Base-by-base conservation (phyloP, 2,797 vertebrate species). In the Bovichtus variegatus region DNA sequence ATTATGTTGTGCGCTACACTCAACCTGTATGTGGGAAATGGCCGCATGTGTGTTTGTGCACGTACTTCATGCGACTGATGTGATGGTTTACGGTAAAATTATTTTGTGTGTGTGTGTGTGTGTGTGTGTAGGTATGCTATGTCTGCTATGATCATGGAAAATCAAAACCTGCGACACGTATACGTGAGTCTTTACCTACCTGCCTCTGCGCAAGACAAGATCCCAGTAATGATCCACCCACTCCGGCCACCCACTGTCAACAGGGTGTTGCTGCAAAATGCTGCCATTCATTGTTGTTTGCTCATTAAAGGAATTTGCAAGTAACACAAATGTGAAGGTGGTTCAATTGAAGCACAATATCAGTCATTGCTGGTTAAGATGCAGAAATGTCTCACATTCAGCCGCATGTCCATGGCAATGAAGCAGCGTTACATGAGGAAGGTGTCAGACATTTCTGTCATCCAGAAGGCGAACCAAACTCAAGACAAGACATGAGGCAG, bases 1-100 rank as follows among this genome's bases (percentile, higher is more conserved):
- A 86, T 82, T 60, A 67, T 21, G 68, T 18, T n/a, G 50, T 47
- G 61, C 31, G 47, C 21, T 27, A 47, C 46, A 67, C 46, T 71
- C 36, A 29, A 13, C 61, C 50, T 57, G 29, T 59, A 58, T 55
- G 57, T 72, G 47, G 47, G 36, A 31, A 27, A 46, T 16, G 50
- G 6, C 27, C 9, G n/a, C 29, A n/a, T 49, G 50, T 50, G 54
- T 81, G 71, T 81, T 53, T 69, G 58, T 50, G 58, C 49, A 18
- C 43, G 51, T 31, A 8, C 46, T 62, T 57, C 40, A 18, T 53
- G 47, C 58, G 25, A 70, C 36, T 41, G 40, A 41, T 31, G 4
- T 36, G 54, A 54, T 47, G 60, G 38, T 72, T 40, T 27, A 40
- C 50, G 63, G 27, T 34, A 21, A 68, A 72, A 55, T 41, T 23